phyloP scores from a whole-genome alignment of 2,888 invertebrate species.

The Eurois occulta region DNA sequence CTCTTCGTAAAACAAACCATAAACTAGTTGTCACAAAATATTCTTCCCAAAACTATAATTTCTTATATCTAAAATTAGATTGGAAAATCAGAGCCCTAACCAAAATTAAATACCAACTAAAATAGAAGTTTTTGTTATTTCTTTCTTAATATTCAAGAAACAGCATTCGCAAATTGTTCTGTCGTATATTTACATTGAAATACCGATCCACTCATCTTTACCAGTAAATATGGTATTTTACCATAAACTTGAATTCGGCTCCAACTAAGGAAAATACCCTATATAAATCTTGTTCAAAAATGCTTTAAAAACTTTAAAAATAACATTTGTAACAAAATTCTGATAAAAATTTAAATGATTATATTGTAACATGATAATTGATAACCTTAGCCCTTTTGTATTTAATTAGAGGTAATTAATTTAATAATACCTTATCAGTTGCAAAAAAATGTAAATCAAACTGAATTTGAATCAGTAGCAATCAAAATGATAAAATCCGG shows the following conservation, averaged over 20 bases:
- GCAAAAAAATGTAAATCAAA: background rate
- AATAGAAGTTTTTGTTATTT: background rate
- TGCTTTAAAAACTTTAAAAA: background rate
- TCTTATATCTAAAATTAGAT: background rate
- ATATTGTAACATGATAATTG: conserved; percentile 2
- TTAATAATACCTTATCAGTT: background rate
- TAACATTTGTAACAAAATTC: background rate
- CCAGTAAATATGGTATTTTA: background rate
- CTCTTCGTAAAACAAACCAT: background rate
- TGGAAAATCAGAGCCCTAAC: background rate
- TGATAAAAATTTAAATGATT: background rate
- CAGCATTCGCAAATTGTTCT: background rate
- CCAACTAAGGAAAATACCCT: background rate
- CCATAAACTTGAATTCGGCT: background rate
- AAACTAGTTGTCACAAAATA: background rate
- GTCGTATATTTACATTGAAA: background rate
- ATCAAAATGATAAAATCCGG: conserved; percentile 16
- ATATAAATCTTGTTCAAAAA: background rate
- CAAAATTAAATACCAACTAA: background rate
- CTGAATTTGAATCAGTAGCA: background rate
- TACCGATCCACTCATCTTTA: background rate
- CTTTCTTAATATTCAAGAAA: background rate
- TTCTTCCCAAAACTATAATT: background rate
- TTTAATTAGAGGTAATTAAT: conserved; percentile 13
- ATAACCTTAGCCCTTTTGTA: conserved; percentile 23